phyloP scores from a whole-genome alignment of 2,797 vertebrate genomes.

The Chloroceryle amazona region DNA sequence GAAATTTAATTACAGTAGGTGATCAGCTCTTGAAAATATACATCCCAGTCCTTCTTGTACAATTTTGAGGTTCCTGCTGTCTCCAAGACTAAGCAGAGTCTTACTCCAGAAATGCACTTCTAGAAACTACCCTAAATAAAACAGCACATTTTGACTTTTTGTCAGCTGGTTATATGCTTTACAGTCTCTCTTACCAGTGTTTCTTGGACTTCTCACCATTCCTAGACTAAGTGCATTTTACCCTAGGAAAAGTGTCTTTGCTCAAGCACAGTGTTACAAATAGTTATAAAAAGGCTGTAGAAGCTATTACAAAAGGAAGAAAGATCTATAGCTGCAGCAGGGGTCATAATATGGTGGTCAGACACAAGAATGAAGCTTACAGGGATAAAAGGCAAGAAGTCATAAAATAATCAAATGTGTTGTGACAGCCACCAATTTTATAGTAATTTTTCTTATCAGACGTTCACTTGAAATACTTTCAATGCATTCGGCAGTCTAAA shows the following conservation, averaged over 20 bases:
- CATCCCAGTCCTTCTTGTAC: background rate
- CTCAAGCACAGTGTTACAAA: background rate
- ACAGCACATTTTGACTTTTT: background rate
- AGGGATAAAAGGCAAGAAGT: background rate
- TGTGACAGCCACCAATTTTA: background rate
- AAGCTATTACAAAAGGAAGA: background rate
- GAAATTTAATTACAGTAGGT: background rate
- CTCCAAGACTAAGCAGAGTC: background rate
- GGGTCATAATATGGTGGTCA: background rate
- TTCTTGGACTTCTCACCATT: background rate
- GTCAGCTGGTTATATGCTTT: background rate
- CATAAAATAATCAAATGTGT: background rate
- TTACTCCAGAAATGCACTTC: background rate
- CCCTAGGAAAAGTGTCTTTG: background rate
- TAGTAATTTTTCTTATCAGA: background rate
- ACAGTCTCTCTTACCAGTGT: background rate
- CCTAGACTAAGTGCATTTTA: background rate
- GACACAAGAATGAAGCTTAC: background rate
- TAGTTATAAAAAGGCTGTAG: background rate
- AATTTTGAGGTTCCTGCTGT: background rate
- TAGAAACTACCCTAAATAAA: background rate
- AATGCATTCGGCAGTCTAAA: background rate
- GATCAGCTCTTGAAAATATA: background rate
- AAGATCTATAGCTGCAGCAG: background rate
- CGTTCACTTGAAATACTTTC: constrained; percentile 5